These are phyloP conservation scores for Aquatica leii DNA, from an alignment of 2,888 invertebrate species.

Conservation along the genomic window DNA sequence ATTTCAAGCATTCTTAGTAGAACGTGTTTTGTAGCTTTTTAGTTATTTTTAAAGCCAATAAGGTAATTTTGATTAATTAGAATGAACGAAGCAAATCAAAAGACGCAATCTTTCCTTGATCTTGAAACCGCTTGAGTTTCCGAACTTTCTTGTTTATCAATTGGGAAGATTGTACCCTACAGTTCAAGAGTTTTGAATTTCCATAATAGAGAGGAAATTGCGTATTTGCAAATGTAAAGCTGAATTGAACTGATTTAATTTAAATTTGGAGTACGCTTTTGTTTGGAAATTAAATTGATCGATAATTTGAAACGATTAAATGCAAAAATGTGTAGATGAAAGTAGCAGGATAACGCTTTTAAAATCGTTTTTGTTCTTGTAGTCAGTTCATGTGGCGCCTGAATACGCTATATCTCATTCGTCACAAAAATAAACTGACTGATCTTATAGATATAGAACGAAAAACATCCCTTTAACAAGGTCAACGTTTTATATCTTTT, in stretches of 20 bases:
- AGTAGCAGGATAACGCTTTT: too few species aligned
- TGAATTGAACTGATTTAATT: background rate
- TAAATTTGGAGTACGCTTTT: conserved; percentile 16
- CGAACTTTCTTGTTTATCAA: conserved; percentile 23
- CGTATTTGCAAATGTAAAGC: conserved; percentile 22
- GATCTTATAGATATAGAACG: conserved; percentile 56
- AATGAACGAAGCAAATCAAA: background rate
- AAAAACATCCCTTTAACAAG: conserved; percentile 57
- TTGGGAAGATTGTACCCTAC: conserved; percentile 20
- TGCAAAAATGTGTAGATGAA: too few species aligned
- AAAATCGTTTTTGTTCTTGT: conserved; percentile 29
- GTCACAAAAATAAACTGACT: conserved; percentile 58
- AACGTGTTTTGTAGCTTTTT: too few species aligned
- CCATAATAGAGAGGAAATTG: conserved; percentile 25
- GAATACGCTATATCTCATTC: conserved; percentile 56
- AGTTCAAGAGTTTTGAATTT: conserved; percentile 23
- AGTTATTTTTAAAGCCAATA: background rate
- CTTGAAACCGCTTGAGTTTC: conserved; percentile 9
- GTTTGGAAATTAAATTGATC: too few species aligned
- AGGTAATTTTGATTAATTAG: conserved; percentile 17
- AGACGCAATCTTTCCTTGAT: conserved; percentile 13
- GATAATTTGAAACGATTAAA: too few species aligned
- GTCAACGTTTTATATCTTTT: conserved; percentile 48
- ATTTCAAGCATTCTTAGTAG: background rate
- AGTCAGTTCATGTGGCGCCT: conserved; percentile 55